Conservation (phyloP, 2,797 vertebrate species). For the Acanthis flammea region DNA sequence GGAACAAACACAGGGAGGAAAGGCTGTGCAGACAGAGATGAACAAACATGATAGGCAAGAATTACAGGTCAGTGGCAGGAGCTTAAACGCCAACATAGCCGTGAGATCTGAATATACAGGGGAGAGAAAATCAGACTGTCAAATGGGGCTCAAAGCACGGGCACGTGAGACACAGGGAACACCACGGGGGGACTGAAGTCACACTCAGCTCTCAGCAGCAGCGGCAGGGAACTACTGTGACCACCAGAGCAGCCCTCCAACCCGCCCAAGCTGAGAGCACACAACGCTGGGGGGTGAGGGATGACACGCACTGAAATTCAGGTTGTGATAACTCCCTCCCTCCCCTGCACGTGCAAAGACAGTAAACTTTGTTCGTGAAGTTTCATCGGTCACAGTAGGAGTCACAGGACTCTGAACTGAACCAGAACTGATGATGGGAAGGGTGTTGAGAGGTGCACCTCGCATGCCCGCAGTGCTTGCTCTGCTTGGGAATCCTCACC, state of each 20-base stretch:
- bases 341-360: background rate
- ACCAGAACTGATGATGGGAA: background rate
- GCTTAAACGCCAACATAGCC: background rate
- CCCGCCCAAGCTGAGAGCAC: background rate
- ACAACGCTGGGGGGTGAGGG: fast-evolving
- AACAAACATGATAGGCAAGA: background rate
- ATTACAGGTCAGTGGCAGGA: background rate
- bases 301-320: fast-evolving
- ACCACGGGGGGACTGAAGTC: background rate
- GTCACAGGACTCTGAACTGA: fast-evolving
- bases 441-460: fast-evolving
- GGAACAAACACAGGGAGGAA: background rate
- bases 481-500: background rate
- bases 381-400: background rate
- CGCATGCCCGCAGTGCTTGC: fast-evolving
- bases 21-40: background rate
- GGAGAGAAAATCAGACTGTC: background rate
- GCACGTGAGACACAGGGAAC: background rate
- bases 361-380: fast-evolving
- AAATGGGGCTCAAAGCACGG: background rate
- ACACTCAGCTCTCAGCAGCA: background rate
- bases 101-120: background rate
- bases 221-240: background rate
- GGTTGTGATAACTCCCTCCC: background rate
- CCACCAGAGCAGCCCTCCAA: background rate